phyloP scores from a whole-genome alignment of 2,797 vertebrate species.

The Falco columbarius region DNA sequence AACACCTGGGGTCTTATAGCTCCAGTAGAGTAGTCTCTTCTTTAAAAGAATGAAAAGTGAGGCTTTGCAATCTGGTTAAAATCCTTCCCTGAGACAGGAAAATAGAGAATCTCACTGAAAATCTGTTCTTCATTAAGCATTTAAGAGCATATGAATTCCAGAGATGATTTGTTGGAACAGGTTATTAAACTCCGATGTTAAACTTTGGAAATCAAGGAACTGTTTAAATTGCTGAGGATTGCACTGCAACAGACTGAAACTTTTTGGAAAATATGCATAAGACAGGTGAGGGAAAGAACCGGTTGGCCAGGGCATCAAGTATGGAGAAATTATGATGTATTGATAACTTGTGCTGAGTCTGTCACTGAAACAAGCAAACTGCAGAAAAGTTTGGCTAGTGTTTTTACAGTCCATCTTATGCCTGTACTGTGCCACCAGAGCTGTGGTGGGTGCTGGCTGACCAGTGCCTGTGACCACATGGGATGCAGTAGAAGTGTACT shows the following conservation, averaged over 20 bases:
- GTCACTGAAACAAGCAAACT: not conserved
- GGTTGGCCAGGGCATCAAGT: fast-evolving
- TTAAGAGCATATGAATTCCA: not conserved
- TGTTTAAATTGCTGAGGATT: not conserved
- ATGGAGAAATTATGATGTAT: not conserved
- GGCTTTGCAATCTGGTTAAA: not conserved
- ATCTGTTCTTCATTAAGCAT: constrained; percentile 14
- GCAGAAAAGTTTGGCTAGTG: not conserved
- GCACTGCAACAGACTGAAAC: not conserved
- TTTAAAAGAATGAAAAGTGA: not conserved
- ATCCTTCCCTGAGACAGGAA: not conserved
- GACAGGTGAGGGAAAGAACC: not conserved
- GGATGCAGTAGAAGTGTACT: not conserved
- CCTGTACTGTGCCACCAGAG: not conserved
- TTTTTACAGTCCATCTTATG: not conserved
- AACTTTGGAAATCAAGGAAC: not conserved
- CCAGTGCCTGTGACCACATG: not conserved
- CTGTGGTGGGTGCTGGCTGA: not conserved
- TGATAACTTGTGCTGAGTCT: not conserved
- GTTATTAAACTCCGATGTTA: not conserved
- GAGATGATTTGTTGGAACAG: not conserved
- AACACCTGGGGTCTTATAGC: not conserved
- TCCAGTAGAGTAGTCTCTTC: not conserved
- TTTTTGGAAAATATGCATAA: not conserved
- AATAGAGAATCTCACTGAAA: not conserved